Evolutionary conservation across 2,888 invertebrate species (phyloP).

Genomic region (Eucera pruinosa): DNA sequence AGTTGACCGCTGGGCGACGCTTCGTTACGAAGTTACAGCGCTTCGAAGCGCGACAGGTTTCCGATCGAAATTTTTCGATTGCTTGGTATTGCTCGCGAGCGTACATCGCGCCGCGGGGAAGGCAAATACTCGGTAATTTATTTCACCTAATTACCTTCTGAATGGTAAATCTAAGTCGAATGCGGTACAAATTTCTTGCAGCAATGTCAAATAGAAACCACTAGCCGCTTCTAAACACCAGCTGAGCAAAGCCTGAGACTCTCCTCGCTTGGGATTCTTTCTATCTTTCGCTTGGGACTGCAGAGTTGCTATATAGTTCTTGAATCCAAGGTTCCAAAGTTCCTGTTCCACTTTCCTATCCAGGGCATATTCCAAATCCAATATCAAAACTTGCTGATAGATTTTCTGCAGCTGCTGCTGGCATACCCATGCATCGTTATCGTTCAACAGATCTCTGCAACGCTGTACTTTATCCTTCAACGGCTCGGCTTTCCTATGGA

Average conservation of each 20-base stretch:
- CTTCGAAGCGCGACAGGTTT: too few relatives aligned
- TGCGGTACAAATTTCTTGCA: slow-evolving; percentile 92
- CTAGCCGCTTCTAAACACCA: slow-evolving; percentile 94
- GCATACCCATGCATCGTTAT: slow-evolving; percentile 85
- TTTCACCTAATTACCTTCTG: slow-evolving; percentile 83
- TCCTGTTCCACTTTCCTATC: slow-evolving; percentile 96
- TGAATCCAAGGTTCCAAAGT: slow-evolving; percentile 95
- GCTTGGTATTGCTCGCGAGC: too few relatives aligned
- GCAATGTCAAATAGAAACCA: slow-evolving; percentile 92
- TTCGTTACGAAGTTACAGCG: too few relatives aligned
- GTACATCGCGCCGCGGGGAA: too few relatives aligned
- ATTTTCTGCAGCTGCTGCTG: slow-evolving; percentile 84
- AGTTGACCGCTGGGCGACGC: too few relatives aligned
- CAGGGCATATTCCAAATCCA: slow-evolving; percentile 93
- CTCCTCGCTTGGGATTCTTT: slow-evolving; percentile 91
- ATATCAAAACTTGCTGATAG: slow-evolving; percentile 87
- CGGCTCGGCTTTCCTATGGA: slow-evolving; percentile 89
- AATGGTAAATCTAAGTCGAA: slow-evolving; percentile 93
- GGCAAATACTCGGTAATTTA: neutral
- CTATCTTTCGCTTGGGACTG: slow-evolving; percentile 92
- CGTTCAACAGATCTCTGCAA: slow-evolving; percentile 86
- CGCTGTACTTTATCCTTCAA: slow-evolving; percentile 89
- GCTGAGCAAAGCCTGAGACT: slow-evolving; percentile 91
- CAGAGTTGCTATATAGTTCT: slow-evolving; percentile 92
- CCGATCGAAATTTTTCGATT: too few relatives aligned